Conservation (phyloP, 2,113 vertebrate genomes). For the Bujurquina vittata region DNA sequence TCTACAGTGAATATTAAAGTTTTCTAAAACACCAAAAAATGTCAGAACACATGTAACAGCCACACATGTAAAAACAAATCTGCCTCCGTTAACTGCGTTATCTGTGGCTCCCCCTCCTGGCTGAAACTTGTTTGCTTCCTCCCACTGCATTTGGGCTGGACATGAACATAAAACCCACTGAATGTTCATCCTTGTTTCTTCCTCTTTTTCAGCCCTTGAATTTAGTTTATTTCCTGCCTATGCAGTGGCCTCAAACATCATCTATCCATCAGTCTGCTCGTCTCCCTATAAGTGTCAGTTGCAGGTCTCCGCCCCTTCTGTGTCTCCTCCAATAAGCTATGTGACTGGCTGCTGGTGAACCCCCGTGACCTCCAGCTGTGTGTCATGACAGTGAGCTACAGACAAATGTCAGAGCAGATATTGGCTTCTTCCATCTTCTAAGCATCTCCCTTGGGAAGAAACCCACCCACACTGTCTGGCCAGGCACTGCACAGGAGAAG, state of each 20-base stretch:
- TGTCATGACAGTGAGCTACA: constrained; percentile 71
- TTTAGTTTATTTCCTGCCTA: constrained; percentile 14
- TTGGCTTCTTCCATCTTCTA: constrained; percentile 69
- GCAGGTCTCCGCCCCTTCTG: constrained; percentile 33
- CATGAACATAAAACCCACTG: not conserved
- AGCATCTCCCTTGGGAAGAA: constrained; percentile 59
- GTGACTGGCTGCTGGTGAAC: constrained; percentile 67
- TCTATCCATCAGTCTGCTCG: constrained; percentile 28
- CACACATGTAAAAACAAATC: not conserved
- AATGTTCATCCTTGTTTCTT: not conserved
- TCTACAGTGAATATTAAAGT: not conserved
- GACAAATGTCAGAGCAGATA: constrained; percentile 78
- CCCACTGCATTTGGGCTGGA: not conserved
- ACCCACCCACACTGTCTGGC: constrained; percentile 62
- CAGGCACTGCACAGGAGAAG: constrained; percentile 44
- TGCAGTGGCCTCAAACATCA: not conserved
- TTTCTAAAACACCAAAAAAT: too few relatives aligned
- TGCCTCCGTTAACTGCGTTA: not conserved
- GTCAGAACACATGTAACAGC: not conserved
- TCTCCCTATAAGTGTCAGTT: constrained; percentile 28
- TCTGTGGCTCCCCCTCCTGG: not conserved
- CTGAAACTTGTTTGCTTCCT: not conserved
- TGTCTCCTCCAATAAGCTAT: constrained; percentile 61
- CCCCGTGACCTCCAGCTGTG: constrained; percentile 67
- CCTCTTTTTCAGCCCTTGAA: not conserved